A percentile compares a stretch with the other conserved stretches of the same genome.
phyloP scores from a whole-genome alignment of 2,888 invertebrate genomes.

The Hemaris fuciformis region DNA sequence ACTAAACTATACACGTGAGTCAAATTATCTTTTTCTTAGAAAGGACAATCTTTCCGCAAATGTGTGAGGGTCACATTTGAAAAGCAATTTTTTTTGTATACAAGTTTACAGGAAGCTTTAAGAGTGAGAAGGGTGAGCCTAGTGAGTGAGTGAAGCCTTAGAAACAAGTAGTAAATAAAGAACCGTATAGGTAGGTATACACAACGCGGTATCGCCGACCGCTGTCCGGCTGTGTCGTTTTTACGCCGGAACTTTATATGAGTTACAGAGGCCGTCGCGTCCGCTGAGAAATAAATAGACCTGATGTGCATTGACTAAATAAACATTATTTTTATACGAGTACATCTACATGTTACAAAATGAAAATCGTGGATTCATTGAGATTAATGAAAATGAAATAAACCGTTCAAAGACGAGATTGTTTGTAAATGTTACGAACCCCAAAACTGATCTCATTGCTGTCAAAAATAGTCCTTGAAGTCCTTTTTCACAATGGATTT shows the following conservation, averaged over 20 bases:
- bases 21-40: no score
- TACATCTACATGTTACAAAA: background rate
- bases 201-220: constrained; percentile 49
- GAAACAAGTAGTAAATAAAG: constrained; percentile 59
- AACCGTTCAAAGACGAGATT: no score
- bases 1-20: background rate
- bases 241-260: constrained; percentile 73
- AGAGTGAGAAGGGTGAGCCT: constrained; percentile 16
- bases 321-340: background rate
- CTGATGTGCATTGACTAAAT: background rate
- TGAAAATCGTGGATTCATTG: background rate
- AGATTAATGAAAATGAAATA: no score
- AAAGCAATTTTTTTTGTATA: constrained; percentile 17
- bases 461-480: no score
- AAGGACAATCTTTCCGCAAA: background rate
- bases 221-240: constrained; percentile 63
- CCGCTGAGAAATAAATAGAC: constrained; percentile 1
- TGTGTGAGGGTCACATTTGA: background rate
- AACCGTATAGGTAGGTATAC: constrained; percentile 26
- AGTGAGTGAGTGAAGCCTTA: constrained; percentile 37
- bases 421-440: no score
- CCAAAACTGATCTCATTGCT: no score
- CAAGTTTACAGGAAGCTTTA: constrained; percentile 24
- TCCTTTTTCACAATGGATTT: no score
- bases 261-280: constrained; percentile 60